phyloP scores from a whole-genome alignment of 2,113 vertebrate genomes.

The Percopsis transmontana region DNA sequence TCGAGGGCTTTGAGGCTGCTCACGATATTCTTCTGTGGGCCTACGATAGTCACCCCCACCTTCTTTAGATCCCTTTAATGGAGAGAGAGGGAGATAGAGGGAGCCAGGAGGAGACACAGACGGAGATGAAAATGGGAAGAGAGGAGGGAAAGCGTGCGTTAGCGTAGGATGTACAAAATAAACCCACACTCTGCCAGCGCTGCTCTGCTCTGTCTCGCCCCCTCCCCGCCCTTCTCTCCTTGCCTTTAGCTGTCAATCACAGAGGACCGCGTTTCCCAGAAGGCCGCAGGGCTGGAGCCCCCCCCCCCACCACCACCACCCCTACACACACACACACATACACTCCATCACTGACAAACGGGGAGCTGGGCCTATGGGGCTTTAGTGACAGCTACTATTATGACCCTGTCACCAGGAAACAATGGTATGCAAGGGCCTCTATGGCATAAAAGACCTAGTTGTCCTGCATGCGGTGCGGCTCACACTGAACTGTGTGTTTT shows the following conservation, averaged over 20 bases:
- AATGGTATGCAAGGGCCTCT: conserved; percentile 16
- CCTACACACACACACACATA: background rate
- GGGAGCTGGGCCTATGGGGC: conserved; percentile 22
- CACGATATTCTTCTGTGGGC: conserved; percentile 94
- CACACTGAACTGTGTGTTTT: conserved; percentile 17
- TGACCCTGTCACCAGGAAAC: conserved; percentile 60
- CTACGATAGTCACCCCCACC: conserved; percentile 90
- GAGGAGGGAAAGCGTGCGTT: conserved; percentile 28
- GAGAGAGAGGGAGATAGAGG: conserved; percentile 24
- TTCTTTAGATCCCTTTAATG: conserved; percentile 88
- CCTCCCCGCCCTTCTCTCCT: conserved; percentile 8
- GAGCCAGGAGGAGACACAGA: conserved; percentile 1
- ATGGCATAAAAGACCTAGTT: conserved; percentile 15
- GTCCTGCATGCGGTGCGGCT: conserved; percentile 13
- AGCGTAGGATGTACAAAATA: conserved; percentile 30
- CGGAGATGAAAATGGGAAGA: conserved; percentile 2
- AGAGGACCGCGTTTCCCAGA: conserved; percentile 61
- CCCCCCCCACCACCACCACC: too few species aligned
- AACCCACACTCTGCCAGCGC: conserved; percentile 47
- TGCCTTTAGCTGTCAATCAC: conserved; percentile 53
- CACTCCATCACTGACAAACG: conserved; percentile 38
- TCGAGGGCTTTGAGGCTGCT: conserved; percentile 96
- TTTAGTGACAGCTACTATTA: conserved; percentile 61
- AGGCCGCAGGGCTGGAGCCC: conserved; percentile 38
- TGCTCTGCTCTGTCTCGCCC: conserved; percentile 37